Base-by-base conservation (phyloP, 2,888 invertebrate species). In the Gymnosoma rotundatum region DNA sequence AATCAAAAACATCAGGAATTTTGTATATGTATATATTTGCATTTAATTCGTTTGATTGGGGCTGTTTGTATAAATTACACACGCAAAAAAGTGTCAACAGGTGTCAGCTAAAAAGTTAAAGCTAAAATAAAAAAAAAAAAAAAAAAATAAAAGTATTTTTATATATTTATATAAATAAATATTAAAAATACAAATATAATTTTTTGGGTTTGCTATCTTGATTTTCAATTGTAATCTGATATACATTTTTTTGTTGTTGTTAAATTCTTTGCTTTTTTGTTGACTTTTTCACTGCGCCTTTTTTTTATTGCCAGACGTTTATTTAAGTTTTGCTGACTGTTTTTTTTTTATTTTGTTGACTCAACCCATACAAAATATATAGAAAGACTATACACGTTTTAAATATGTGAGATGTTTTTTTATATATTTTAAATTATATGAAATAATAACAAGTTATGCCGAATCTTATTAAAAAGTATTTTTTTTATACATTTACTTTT, bases 71-170 rank as follows among this genome's bases (percentile, higher is more conserved):
- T 67, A 79, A 79, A 79, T 78, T 80, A 74, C 82, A 72, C 73
- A 83, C 36, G 64, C 80, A 72, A 78, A 75, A 74, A 85, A 76
- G 74, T 78, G 80, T 78, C 86, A 86, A 87, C 87, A 87, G 87
- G 87, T 87, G 87, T 86, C 85, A 81, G 78, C 67, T 81, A 83
- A 73, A 75, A 74, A 75, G 16, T 60, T 73, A 25, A 73, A 78
- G 69, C n/a, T 21, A 36, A 70, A 78, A 60, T 69, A 38, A 38
- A 48, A 45, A 52, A 54, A 36, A 70, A 78, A 60, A 63, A 38
- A 38, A 48, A 45, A 52, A 54, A 75, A 75, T 20, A 8, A 32
- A 42, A 10, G 32, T 32, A n/a, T n/a, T 32, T 32, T 32, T 32
- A 32, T 7, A 32, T 32, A 32, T 32, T 32, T 32, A 32, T 32